Evolutionary conservation across 2,888 invertebrate species (phyloP).

Genomic region (Tenodera sinensis): DNA sequence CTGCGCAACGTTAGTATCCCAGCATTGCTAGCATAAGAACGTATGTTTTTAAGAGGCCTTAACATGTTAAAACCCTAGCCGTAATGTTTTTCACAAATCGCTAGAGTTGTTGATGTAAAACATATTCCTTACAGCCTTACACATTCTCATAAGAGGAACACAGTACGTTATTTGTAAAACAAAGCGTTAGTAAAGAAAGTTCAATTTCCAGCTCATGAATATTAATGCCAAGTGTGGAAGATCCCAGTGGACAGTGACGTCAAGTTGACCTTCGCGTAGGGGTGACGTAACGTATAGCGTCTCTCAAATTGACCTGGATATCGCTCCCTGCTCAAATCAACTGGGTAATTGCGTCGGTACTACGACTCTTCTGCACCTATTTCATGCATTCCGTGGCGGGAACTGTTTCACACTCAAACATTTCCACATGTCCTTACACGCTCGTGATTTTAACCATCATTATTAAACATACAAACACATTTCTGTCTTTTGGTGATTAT

Average conservation of each 20-base stretch:
- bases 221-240: not conserved
- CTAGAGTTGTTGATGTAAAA: too few relatives aligned
- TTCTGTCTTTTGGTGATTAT: too few relatives aligned
- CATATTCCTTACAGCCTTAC: too few relatives aligned
- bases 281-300: not conserved
- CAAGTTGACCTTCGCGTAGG: not conserved
- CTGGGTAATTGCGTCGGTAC: not conserved
- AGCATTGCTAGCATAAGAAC: too few relatives aligned
- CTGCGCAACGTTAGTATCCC: too few relatives aligned
- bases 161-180: not conserved
- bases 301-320: constrained; percentile 2
- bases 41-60: too few relatives aligned
- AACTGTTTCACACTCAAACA: not conserved
- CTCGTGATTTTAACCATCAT: too few relatives aligned
- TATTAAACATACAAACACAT: too few relatives aligned
- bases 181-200: not conserved
- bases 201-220: not conserved
- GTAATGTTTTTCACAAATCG: too few relatives aligned
- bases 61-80: too few relatives aligned
- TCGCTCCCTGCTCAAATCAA: not conserved
- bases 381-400: not conserved
- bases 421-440: too few relatives aligned
- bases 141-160: too few relatives aligned
- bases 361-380: not conserved
- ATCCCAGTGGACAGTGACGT: not conserved